Percentiles rank a stretch among this genome's conserved stretches.
phyloP scores from a whole-genome alignment of 1,140 invertebrate species.

The Sipha flava region DNA sequence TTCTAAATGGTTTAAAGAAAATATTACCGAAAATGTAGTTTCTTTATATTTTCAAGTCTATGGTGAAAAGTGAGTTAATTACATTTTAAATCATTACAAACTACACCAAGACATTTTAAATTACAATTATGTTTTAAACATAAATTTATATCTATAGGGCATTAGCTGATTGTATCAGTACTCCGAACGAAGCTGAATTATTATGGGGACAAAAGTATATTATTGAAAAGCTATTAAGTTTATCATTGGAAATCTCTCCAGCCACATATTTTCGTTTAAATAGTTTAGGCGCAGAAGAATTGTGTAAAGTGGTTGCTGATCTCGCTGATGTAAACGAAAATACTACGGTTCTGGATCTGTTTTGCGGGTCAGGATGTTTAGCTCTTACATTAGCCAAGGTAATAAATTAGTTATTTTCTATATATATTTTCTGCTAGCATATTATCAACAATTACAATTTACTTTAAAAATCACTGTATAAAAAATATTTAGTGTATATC shows the following conservation, averaged over 20 bases:
- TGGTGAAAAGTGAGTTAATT: constrained; percentile 37
- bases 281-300: constrained; percentile 70
- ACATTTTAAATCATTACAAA: too few species aligned
- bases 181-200: constrained; percentile 37
- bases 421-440: too few species aligned
- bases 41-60: constrained; percentile 49
- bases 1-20: background rate
- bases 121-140: background rate
- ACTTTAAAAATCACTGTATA: too few species aligned
- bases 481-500: background rate
- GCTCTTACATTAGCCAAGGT: constrained; percentile 79
- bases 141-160: background rate
- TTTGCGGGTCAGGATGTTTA: constrained; percentile 97
- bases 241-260: constrained; percentile 83
- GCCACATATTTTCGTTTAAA: constrained; percentile 90
- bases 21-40: constrained; percentile 45
- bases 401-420: constrained; percentile 34
- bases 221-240: constrained; percentile 50
- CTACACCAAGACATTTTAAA: too few species aligned
- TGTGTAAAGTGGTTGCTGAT: constrained; percentile 76
- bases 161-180: background rate
- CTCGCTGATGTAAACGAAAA: constrained; percentile 55
- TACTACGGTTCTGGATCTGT: constrained; percentile 81
- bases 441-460: too few species aligned
- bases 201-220: constrained; percentile 48